Conservation (phyloP, 2,888 invertebrate genomes). For the Lochmaea capreae region DNA sequence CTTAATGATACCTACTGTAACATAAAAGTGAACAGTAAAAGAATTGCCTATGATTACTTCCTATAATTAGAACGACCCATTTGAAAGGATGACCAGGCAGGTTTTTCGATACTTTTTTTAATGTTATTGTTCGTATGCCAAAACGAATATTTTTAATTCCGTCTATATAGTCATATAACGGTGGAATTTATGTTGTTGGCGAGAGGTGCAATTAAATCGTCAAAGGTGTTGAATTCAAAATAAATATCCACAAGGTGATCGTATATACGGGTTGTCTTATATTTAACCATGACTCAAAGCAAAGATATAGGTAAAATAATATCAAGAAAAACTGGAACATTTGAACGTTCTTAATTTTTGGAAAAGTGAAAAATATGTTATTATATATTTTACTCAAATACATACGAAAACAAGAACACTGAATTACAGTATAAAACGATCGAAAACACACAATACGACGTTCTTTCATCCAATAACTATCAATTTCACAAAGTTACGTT, state of each 20-base stretch:
- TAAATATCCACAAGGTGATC: background rate
- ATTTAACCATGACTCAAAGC: background rate
- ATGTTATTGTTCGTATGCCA: constrained; percentile 1
- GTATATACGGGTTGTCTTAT: constrained; percentile 10
- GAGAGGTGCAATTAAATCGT: background rate
- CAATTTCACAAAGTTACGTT: too few relatives aligned
- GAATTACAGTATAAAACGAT: too few relatives aligned
- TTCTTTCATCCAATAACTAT: too few relatives aligned
- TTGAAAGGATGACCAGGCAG: constrained; percentile 6
- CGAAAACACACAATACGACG: too few relatives aligned
- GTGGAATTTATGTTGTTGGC: background rate
- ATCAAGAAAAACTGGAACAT: too few relatives aligned
- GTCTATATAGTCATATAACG: background rate
- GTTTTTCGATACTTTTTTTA: background rate
- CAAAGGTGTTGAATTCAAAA: constrained; percentile 10
- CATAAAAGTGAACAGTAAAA: background rate
- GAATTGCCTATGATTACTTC: constrained; percentile 5
- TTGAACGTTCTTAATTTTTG: too few relatives aligned
- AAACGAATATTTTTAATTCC: background rate
- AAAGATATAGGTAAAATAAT: too few relatives aligned
- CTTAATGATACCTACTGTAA: background rate
- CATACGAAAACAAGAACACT: too few relatives aligned
- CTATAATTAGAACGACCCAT: constrained; percentile 9
- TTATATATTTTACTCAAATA: too few relatives aligned
- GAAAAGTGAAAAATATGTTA: too few relatives aligned